Evolutionary conservation across 1,140 invertebrate genomes (phyloP), one percentile per base, ranked within the genome.

Genomic region (Bactericera cockerelli): DNA sequence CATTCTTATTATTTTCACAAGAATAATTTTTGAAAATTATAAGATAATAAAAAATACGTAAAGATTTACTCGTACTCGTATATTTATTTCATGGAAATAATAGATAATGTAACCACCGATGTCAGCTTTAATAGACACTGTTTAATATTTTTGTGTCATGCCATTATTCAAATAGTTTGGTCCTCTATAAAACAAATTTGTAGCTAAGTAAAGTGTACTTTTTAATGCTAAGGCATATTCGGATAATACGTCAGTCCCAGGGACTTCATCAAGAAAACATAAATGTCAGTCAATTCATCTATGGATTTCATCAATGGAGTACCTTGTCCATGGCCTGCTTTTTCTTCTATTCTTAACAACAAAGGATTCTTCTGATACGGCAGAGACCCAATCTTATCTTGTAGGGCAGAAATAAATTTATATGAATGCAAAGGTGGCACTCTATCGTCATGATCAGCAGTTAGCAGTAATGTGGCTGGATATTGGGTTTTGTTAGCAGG

Each of bases 361-460:
- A 99, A 68, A 0, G 95, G 95, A 67, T 92, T 93, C n/a, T 70
- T 80, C 78, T 96, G 83, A 58, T 65, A 65, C 64, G 58, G 66
- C n/a, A 78, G 68, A 39, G 72, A 70, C 53, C 81, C 79, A 42
- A 91, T 71, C 24, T 74, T 76, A 66, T 93, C 73, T 69, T 99
- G 96, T 53, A 99, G 72, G 65, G 89, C 80, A 1, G 96, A 92
- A 59, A 93, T 88, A 67, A 89, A 91, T 75, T 99, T 99, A 3
- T 97, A 78, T 58, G 92, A 94, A 73, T 98, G 95, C 58, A 93
- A 78, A 28, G 93, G 93, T 57, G 95, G 92, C 57, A 98, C 94
- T 62, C 95, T 81, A 76, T 98, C 95, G 75, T 99, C 95, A 72
- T 99, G 96, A 77, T 98, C 94, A 19, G 89, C 96, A 22, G 95